Conservation (phyloP, 2,797 vertebrate species). For the Nannoperca obscura region DNA sequence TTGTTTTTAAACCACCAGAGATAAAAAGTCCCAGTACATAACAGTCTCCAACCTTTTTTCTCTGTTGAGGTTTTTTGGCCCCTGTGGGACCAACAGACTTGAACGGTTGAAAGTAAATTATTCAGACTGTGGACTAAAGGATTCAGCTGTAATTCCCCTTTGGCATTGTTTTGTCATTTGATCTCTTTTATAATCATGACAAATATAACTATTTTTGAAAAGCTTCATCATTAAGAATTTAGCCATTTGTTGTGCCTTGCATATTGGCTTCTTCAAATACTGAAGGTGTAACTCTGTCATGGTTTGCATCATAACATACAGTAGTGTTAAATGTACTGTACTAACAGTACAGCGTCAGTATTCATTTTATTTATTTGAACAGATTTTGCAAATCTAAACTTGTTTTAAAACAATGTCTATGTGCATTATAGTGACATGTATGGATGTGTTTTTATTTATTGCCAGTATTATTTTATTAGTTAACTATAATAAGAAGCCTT, state of each 20-base stretch:
- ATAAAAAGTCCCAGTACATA: conserved; percentile 1
- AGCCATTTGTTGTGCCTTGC: conserved; percentile 77
- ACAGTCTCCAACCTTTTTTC: not conserved
- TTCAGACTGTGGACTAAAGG: not conserved
- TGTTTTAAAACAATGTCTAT: conserved; percentile 19
- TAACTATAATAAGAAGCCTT: conserved; percentile 57
- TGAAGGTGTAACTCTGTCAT: conserved; percentile 57
- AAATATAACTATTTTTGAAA: conserved; percentile 43
- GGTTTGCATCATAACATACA: conserved; percentile 49
- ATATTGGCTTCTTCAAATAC: conserved; percentile 60
- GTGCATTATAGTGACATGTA: conserved; percentile 49
- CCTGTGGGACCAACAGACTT: conserved; percentile 21
- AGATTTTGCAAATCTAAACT: conserved; percentile 41
- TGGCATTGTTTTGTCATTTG: conserved; percentile 34
- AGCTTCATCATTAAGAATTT: conserved; percentile 43
- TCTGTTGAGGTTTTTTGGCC: conserved; percentile 12
- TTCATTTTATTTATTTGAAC: conserved; percentile 72
- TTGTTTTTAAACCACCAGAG: conserved; percentile 2
- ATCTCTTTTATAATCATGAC: conserved; percentile 37
- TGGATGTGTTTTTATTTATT: conserved; percentile 67
- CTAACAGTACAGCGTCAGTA: conserved; percentile 42
- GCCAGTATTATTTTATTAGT: conserved; percentile 45
- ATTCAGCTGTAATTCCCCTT: conserved; percentile 51
- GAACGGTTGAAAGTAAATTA: conserved; percentile 10
- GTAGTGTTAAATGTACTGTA: conserved; percentile 46